Conservation (phyloP, 2,113 vertebrate genomes). For the Mohoua ochrocephala region DNA sequence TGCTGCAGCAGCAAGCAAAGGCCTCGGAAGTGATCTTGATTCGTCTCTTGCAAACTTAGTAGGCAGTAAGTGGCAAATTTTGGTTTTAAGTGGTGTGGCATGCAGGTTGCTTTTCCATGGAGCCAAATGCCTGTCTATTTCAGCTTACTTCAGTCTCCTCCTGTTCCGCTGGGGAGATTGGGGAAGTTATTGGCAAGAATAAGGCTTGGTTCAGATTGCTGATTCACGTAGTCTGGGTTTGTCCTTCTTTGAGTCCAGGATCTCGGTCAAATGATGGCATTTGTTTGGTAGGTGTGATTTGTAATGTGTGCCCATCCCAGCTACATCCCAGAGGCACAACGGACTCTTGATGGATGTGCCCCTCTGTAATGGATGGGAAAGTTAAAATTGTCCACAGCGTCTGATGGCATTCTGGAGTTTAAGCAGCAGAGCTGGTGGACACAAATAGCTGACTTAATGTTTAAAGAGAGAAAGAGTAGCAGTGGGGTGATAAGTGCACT, state of each 20-base stretch:
- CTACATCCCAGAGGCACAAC: neutral
- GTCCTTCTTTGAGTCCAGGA: neutral
- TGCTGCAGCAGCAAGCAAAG: conserved; percentile 77
- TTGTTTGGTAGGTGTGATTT: neutral
- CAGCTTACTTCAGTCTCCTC: neutral
- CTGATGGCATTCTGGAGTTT: neutral
- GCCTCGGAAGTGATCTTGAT: conserved; percentile 90
- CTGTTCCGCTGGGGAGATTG: neutral
- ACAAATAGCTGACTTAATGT: neutral
- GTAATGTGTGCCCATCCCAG: neutral
- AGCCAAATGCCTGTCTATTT: neutral
- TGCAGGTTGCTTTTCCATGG: neutral
- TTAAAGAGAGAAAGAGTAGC: neutral
- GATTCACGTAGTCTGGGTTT: neutral
- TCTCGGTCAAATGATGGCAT: neutral
- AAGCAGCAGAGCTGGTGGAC: neutral
- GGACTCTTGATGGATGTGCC: neutral
- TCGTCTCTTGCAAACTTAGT: conserved; percentile 93
- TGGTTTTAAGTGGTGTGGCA: neutral
- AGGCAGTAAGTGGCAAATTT: conserved; percentile 84
- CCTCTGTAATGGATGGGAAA: neutral
- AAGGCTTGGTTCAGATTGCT: neutral
- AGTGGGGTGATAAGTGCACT: neutral
- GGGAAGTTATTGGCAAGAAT: neutral
- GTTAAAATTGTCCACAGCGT: neutral